Percentiles rank a stretch among this genome's conserved stretches.
phyloP scores from a whole-genome alignment of 2,888 invertebrate species.

The Epinotia demarniana region DNA sequence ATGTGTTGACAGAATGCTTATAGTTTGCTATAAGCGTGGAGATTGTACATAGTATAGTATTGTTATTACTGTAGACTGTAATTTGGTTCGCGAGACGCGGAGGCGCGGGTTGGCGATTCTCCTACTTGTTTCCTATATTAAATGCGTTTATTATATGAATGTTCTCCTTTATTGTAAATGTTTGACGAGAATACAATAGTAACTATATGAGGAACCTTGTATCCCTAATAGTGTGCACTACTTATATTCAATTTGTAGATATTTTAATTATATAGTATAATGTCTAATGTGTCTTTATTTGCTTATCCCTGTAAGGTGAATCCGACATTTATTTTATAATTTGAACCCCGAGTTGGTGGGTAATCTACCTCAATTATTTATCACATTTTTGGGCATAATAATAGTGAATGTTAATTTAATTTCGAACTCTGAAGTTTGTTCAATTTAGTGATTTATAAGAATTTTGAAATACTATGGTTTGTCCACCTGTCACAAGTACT shows the following conservation, averaged over 20 bases:
- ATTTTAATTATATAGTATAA: slow-evolving; percentile 85
- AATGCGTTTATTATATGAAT: slow-evolving; percentile 82
- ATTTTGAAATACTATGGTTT: slow-evolving; percentile 76
- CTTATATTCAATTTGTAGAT: slow-evolving; percentile 83
- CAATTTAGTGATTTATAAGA: slow-evolving; percentile 77
- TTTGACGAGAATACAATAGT: slow-evolving; percentile 72
- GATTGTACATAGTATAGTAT: slow-evolving; percentile 79
- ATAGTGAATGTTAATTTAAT: slow-evolving; percentile 78
- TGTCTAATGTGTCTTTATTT: slow-evolving; percentile 82
- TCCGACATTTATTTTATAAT: slow-evolving; percentile 77
- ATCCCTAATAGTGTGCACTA: slow-evolving; percentile 79
- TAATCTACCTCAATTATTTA: slow-evolving; percentile 85
- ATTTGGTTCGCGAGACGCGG: slow-evolving; percentile 74
- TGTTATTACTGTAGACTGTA: slow-evolving; percentile 76
- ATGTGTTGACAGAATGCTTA: slow-evolving; percentile 51
- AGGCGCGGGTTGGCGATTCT: slow-evolving; percentile 65
- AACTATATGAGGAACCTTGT: slow-evolving; percentile 67
- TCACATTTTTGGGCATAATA: slow-evolving; percentile 83
- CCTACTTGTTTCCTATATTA: slow-evolving; percentile 81
- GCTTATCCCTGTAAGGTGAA: slow-evolving; percentile 72
- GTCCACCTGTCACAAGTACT: slow-evolving; percentile 84
- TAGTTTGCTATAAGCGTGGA: too few relatives aligned
- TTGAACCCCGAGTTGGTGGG: slow-evolving; percentile 73
- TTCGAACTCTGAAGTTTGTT: slow-evolving; percentile 73
- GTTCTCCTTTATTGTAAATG: slow-evolving; percentile 84